These are phyloP conservation scores for Apocheima hispidaria DNA, from an alignment of 2,888 invertebrate genomes.

Conservation along the genomic window DNA sequence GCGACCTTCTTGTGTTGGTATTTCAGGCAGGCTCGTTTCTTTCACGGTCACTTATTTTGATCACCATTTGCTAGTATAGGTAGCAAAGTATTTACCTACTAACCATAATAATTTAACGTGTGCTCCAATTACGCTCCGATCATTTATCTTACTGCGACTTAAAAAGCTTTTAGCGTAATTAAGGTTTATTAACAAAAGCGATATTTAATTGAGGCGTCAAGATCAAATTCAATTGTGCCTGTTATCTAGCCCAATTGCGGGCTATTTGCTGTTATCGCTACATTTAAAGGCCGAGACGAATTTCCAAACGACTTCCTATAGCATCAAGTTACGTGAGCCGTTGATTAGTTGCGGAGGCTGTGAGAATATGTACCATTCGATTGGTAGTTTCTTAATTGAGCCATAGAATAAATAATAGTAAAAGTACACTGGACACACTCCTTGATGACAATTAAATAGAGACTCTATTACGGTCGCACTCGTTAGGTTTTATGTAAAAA, in stretches of 20 bases:
- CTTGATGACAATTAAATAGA: too few species aligned
- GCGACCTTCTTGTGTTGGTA: too few species aligned
- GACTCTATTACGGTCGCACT: too few species aligned
- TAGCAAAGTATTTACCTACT: neutral
- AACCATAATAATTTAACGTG: constrained; percentile 5
- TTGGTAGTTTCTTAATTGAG: too few species aligned
- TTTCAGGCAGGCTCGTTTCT: too few species aligned
- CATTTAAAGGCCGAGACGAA: constrained; percentile 33
- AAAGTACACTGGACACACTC: too few species aligned
- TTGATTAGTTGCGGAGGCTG: constrained; percentile 23
- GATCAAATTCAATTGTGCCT: constrained; percentile 74
- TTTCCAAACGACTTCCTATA: constrained; percentile 32
- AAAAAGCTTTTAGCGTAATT: constrained; percentile 77
- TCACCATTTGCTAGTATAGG: too few species aligned
- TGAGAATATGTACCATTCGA: constrained; percentile 12
- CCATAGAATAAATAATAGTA: too few species aligned
- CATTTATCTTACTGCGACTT: constrained; percentile 49
- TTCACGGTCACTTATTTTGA: neutral
- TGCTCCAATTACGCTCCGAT: constrained; percentile 33
- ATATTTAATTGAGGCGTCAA: constrained; percentile 77
- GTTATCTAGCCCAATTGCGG: constrained; percentile 67
- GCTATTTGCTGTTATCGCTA: constrained; percentile 53
- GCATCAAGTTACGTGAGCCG: constrained; percentile 20
- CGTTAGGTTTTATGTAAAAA: too few species aligned
- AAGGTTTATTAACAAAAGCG: constrained; percentile 72